Conservation (phyloP, 2,888 invertebrate species). For the Nezara viridula region DNA sequence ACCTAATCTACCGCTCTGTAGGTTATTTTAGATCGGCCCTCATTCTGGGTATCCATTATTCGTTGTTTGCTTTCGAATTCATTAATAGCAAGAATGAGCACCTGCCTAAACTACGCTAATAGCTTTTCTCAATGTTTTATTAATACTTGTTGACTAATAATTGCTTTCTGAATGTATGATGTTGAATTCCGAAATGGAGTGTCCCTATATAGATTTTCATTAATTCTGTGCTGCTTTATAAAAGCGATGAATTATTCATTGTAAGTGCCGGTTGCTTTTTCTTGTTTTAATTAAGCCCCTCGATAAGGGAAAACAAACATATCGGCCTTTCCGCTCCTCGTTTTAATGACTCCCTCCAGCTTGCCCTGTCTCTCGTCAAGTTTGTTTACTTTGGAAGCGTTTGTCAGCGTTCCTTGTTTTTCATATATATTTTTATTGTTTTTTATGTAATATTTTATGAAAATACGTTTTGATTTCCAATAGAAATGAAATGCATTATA, state of each 20-base stretch:
- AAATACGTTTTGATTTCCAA: too few species aligned
- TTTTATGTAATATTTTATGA: too few species aligned
- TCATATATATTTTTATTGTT: too few species aligned
- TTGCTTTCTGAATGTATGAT: constrained; percentile 28
- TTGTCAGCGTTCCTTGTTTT: neutral
- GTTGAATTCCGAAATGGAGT: neutral
- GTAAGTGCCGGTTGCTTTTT: constrained; percentile 51
- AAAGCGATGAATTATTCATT: constrained; percentile 57
- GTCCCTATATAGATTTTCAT: constrained; percentile 50
- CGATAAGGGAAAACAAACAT: constrained; percentile 56
- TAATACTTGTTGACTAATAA: neutral
- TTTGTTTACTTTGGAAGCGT: neutral
- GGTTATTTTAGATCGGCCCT: neutral
- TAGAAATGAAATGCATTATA: too few species aligned
- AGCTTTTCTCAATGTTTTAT: constrained; percentile 1
- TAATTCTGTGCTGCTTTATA: constrained; percentile 48
- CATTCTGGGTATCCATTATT: neutral
- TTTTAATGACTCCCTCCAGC: neutral
- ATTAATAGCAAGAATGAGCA: neutral
- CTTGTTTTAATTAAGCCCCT: constrained; percentile 53
- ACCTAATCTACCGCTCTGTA: neutral
- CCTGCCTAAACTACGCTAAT: neutral
- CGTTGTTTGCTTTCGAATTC: neutral
- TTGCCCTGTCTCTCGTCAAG: neutral
- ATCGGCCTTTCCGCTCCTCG: neutral